Conservation (phyloP, 2,888 invertebrate species). For the Lacanobia oleracea region DNA sequence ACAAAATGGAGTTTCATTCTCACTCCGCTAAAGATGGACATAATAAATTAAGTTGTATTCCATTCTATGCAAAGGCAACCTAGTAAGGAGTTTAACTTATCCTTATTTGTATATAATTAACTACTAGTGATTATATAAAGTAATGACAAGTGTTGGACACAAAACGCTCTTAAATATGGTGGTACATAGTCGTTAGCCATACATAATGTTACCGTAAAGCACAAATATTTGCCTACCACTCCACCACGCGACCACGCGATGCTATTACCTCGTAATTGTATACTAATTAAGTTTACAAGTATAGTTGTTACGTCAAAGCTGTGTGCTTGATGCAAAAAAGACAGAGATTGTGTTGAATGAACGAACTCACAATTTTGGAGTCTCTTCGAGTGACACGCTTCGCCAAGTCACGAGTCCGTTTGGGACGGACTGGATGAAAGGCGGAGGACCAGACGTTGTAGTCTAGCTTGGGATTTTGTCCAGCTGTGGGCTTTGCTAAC, state of each 20-base stretch:
- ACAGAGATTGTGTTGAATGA: not conserved
- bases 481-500: no score
- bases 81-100: conserved; percentile 11
- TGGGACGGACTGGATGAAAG: no score
- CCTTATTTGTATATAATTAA: conserved; percentile 29
- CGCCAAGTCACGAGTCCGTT: no score
- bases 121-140: conserved; percentile 29
- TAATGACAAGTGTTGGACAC: conserved; percentile 21
- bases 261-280: conserved; percentile 23
- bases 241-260: conserved; percentile 41
- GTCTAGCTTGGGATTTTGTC: no score
- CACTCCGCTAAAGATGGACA: not conserved
- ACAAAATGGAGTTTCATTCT: conserved; percentile 22
- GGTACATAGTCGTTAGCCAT: conserved; percentile 30
- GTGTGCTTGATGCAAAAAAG: not conserved
- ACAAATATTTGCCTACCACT: conserved; percentile 42
- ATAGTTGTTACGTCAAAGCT: not conserved
- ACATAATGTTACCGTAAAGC: conserved; percentile 21
- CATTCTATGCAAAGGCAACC: conserved; percentile 1
- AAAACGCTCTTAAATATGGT: conserved; percentile 36
- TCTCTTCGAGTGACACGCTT: no score
- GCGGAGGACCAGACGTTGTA: no score
- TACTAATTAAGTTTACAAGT: conserved; percentile 1
- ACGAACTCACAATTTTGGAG: no score
- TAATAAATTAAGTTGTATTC: conserved; percentile 4